Evolutionary conservation across 2,113 vertebrate species (phyloP).

Genomic region (Seriola quinqueradiata): DNA sequence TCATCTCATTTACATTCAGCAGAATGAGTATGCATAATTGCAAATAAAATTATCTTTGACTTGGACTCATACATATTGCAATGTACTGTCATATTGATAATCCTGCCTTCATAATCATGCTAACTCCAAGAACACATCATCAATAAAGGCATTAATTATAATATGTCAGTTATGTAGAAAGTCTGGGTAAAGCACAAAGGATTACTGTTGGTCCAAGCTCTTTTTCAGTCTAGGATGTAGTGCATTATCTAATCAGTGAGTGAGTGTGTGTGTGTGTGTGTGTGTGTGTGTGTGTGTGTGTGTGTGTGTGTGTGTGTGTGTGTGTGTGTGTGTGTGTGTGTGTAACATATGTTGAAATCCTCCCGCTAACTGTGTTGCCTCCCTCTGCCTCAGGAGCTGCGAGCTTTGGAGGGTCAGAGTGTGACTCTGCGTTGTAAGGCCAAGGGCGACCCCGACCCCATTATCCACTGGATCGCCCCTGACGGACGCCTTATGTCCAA

Average conservation of each 20-base stretch:
- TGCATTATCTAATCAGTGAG: background rate
- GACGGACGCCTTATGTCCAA: constrained; percentile 99
- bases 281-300: background rate
- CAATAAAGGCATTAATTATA: constrained; percentile 28
- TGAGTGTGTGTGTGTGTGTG: background rate
- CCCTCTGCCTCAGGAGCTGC: constrained; percentile 84
- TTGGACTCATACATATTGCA: constrained; percentile 14
- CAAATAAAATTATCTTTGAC: constrained; percentile 42
- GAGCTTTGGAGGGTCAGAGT: constrained; percentile 96
- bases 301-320: background rate
- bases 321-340: background rate
- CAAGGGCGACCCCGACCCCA: constrained; percentile 94
- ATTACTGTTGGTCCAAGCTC: background rate
- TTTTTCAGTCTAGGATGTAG: constrained; percentile 3
- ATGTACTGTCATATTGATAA: constrained; percentile 41
- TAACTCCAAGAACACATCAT: constrained; percentile 22
- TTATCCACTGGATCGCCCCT: constrained; percentile 98
- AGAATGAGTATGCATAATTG: constrained; percentile 57
- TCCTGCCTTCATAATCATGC: constrained; percentile 16
- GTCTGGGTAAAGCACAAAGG: background rate
- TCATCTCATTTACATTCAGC: constrained; percentile 61
- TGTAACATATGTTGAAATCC: background rate
- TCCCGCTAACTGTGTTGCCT: constrained; percentile 17
- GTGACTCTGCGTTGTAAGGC: constrained; percentile 95
- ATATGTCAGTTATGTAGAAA: constrained; percentile 1